A percentile compares a stretch with the other conserved stretches of the same genome.
phyloP scores from a whole-genome alignment of 2,797 vertebrate genomes.

The Miichthys miiuy region DNA sequence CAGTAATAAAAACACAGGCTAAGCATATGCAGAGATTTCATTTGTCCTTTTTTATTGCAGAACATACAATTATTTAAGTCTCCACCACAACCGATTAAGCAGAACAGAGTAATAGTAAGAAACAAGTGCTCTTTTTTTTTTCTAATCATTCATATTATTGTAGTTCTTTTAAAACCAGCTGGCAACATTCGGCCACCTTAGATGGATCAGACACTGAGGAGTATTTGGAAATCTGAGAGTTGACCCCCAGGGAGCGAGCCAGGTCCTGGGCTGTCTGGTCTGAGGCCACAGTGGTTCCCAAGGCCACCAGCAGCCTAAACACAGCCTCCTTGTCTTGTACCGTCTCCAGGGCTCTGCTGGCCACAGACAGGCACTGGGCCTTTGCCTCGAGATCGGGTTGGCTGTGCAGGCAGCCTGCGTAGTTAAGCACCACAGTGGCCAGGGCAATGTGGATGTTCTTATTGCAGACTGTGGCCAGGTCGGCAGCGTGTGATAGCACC shows the following conservation, averaged over 20 bases:
- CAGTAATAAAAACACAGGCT: slow-evolving; percentile 53
- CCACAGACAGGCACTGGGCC: slow-evolving; percentile 96
- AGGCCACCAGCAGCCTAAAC: slow-evolving; percentile 96
- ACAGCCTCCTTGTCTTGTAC: slow-evolving; percentile 97
- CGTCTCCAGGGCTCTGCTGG: slow-evolving; percentile 93
- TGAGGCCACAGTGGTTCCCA: slow-evolving; percentile 94
- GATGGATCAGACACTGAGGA: slow-evolving; percentile 91
- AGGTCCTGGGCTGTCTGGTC: slow-evolving; percentile 93
- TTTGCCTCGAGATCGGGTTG: slow-evolving; percentile 94
- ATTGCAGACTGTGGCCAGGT: slow-evolving; percentile 90
- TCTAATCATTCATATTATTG: slow-evolving; percentile 77
- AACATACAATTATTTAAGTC: slow-evolving; percentile 79
- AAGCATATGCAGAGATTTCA: slow-evolving; percentile 49
- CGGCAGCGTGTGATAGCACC: slow-evolving; percentile 90
- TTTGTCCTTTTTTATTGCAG: slow-evolving; percentile 81
- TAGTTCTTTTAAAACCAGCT: slow-evolving; percentile 93
- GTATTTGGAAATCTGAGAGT: slow-evolving; percentile 95
- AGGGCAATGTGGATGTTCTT: slow-evolving; percentile 97
- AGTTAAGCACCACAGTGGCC: slow-evolving; percentile 95
- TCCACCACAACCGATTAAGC: slow-evolving; percentile 73
- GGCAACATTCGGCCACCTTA: slow-evolving; percentile 96
- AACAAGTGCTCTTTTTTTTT: slow-evolving; percentile 53
- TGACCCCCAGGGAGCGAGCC: slow-evolving; percentile 94
- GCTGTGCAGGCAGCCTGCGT: slow-evolving; percentile 92
- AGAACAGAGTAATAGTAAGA: slow-evolving; percentile 71